Percentiles rank a stretch among this genome's conserved stretches.
Evolutionary conservation across 2,113 vertebrate genomes (phyloP).

Genomic region (Neopipo cinnamomea): DNA sequence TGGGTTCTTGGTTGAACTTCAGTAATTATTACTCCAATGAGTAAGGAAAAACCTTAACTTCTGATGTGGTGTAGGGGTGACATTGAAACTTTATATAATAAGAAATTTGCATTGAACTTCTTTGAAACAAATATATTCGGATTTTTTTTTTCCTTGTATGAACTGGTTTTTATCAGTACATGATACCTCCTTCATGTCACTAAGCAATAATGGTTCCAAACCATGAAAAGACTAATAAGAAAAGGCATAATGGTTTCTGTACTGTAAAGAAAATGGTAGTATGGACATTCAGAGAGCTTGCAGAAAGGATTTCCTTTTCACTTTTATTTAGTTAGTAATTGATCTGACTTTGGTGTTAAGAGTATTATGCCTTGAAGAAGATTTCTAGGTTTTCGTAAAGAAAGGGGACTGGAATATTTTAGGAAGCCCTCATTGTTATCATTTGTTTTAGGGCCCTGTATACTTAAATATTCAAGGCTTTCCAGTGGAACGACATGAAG

Average conservation of each 20-base stretch:
- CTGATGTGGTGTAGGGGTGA: neutral
- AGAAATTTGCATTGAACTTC: neutral
- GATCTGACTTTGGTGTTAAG: neutral
- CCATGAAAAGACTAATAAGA: neutral
- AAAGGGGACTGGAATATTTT: neutral
- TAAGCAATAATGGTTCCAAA: neutral
- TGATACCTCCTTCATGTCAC: neutral
- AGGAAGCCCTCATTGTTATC: neutral
- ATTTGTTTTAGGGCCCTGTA: conserved; percentile 84
- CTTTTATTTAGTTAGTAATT: neutral
- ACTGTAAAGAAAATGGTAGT: neutral
- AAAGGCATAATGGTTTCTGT: neutral
- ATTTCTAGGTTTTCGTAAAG: neutral
- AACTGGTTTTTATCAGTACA: neutral
- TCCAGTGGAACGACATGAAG: conserved; percentile 84
- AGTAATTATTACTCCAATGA: neutral
- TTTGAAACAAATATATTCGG: neutral
- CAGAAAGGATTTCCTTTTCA: neutral
- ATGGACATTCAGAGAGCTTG: neutral
- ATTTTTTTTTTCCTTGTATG: neutral
- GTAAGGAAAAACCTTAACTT: neutral
- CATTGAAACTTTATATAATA: neutral
- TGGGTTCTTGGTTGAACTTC: neutral
- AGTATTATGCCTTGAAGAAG: neutral
- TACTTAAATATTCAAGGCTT: conserved; percentile 85